phyloP scores from a whole-genome alignment of 1,140 invertebrate genomes.

The Lordiphosa mommai region DNA sequence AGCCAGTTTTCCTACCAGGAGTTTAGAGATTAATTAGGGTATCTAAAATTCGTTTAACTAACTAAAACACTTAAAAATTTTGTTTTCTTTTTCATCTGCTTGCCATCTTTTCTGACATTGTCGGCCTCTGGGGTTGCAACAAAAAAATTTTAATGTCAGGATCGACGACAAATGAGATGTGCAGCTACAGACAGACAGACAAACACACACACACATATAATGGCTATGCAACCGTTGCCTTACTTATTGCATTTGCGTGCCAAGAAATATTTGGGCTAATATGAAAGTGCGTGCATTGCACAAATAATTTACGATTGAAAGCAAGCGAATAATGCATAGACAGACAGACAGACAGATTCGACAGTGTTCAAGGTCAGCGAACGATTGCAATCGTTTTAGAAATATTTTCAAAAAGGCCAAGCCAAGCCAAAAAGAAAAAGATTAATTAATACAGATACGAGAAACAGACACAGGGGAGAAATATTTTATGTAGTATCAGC shows the following conservation, averaged over 20 bases:
- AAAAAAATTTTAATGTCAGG: slow-evolving; percentile 63
- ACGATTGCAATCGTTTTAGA: slow-evolving; percentile 51
- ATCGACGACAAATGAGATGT: slow-evolving; percentile 54
- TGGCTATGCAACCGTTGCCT: slow-evolving; percentile 15
- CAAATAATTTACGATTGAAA: slow-evolving; percentile 25
- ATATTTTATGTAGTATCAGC: slow-evolving; percentile 23
- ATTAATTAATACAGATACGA: slow-evolving; percentile 59
- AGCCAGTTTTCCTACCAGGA: too few species aligned
- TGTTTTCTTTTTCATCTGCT: slow-evolving; percentile 7
- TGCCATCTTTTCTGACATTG: slow-evolving; percentile 39
- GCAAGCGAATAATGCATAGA: slow-evolving; percentile 20
- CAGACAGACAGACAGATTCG: neutral
- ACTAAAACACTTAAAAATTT: neutral
- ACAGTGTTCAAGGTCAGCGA: slow-evolving; percentile 50
- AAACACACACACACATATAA: too few species aligned
- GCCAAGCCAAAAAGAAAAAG: slow-evolving; percentile 30
- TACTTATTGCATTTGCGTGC: slow-evolving; percentile 32
- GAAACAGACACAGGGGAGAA: slow-evolving; percentile 7
- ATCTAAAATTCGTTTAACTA: neutral
- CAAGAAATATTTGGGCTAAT: slow-evolving; percentile 44
- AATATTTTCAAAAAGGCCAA: slow-evolving; percentile 30
- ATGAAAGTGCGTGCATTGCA: slow-evolving; percentile 39
- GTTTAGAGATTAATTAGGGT: too few species aligned
- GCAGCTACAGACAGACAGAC: slow-evolving; percentile 19
- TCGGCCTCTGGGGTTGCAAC: slow-evolving; percentile 15